Percentiles rank a stretch among this genome's conserved stretches.
These are phyloP conservation scores for Palloptera scutellata DNA, from an alignment of 2,888 invertebrate species.

Conservation along the genomic window DNA sequence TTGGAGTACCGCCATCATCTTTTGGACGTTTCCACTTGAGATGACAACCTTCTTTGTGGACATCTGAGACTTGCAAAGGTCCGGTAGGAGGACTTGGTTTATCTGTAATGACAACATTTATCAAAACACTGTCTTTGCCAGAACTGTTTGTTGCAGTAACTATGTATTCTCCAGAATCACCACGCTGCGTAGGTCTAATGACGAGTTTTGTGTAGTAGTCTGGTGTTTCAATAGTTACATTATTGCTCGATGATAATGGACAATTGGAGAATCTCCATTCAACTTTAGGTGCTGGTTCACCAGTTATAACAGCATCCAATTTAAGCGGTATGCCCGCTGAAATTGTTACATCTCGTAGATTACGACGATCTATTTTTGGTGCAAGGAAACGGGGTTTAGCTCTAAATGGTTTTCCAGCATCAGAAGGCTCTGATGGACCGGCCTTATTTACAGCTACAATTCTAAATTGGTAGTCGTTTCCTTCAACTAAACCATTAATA, in stretches of 20 bases:
- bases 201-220: conserved; percentile 89
- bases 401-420: conserved; percentile 82
- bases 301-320: conserved; percentile 90
- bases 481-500: conserved; percentile 91
- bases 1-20: conserved; percentile 94
- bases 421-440: conserved; percentile 92
- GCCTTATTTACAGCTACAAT: conserved; percentile 95
- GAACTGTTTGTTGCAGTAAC: conserved; percentile 87
- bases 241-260: conserved; percentile 74
- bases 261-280: conserved; percentile 91
- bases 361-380: conserved; percentile 94
- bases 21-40: conserved; percentile 95
- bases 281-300: conserved; percentile 93
- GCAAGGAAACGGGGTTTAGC: conserved; percentile 90
- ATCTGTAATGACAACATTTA: conserved; percentile 85
- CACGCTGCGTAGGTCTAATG: conserved; percentile 80
- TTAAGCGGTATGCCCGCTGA: conserved; percentile 93
- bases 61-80: conserved; percentile 85
- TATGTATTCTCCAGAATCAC: conserved; percentile 87
- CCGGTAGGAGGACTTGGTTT: conserved; percentile 90
- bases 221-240: conserved; percentile 81
- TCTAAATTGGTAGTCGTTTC: conserved; percentile 96
- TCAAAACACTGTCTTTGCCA: conserved; percentile 83
- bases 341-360: conserved; percentile 87
- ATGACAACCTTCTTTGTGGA: conserved; percentile 92